phyloP scores from a whole-genome alignment of 92 coral and sea anemone genomes.

The Galaxea fascicularis region DNA sequence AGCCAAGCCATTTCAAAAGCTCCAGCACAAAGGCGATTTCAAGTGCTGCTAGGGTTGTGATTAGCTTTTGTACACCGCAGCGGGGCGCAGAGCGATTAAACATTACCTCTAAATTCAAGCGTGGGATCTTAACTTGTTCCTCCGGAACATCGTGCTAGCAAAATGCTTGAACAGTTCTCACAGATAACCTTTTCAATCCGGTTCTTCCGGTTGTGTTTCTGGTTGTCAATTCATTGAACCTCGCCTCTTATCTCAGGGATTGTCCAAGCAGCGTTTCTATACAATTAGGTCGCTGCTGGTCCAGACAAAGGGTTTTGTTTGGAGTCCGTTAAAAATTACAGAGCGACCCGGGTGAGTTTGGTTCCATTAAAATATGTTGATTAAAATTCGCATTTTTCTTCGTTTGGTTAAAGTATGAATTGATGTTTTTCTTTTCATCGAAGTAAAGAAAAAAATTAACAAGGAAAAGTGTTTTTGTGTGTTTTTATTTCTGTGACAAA shows the following conservation, averaged over 20 bases:
- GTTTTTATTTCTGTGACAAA: constrained; percentile 4
- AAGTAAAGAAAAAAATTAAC: not conserved
- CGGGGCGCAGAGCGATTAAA: constrained; percentile 60
- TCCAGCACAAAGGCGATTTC: constrained; percentile 43
- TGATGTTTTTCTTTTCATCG: not conserved
- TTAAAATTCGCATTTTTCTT: not conserved
- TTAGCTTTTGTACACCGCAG: constrained; percentile 70
- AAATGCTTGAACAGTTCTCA: constrained; percentile 29
- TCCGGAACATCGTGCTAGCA: constrained; percentile 37
- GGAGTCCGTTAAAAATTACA: constrained; percentile 23
- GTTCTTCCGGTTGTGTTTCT: not conserved
- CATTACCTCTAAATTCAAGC: constrained; percentile 47
- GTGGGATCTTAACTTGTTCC: constrained; percentile 37
- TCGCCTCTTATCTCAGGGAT: not conserved
- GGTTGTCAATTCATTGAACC: not conserved
- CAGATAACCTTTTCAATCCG: not conserved
- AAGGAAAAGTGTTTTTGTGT: no score
- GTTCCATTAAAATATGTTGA: constrained; percentile 3
- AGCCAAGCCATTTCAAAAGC: constrained; percentile 33
- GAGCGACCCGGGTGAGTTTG: constrained; percentile 30
- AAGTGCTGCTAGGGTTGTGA: constrained; percentile 61
- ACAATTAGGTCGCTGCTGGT: constrained; percentile 7
- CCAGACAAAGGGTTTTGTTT: constrained; percentile 34
- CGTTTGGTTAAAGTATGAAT: not conserved
- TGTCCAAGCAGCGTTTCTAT: not conserved